phyloP scores from a whole-genome alignment of 2,888 invertebrate genomes.

The Sympetrum striolatum region DNA sequence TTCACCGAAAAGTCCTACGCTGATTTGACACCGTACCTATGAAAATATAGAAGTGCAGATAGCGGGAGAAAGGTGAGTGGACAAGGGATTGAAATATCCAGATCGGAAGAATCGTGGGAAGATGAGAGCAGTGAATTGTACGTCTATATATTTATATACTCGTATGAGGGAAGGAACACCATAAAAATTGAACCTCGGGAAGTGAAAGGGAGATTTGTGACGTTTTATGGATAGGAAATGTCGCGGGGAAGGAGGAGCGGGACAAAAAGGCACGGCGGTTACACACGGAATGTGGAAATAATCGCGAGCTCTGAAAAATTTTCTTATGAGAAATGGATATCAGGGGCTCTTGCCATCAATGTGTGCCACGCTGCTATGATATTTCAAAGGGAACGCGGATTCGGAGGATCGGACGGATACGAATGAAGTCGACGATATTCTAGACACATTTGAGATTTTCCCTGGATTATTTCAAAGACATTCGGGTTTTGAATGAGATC shows the following conservation, averaged over 20 bases:
- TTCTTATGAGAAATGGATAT: slow-evolving; percentile 4
- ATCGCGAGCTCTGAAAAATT: background rate
- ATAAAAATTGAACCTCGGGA: background rate
- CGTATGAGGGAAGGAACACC: background rate
- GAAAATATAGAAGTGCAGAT: background rate
- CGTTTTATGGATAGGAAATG: background rate
- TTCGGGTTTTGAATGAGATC: background rate
- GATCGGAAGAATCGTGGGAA: background rate
- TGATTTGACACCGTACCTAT: no score
- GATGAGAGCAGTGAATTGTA: background rate
- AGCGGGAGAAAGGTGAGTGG: background rate
- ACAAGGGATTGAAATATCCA: background rate
- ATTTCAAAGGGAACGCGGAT: background rate
- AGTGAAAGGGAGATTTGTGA: background rate
- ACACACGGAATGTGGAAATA: background rate
- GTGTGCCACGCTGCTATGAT: background rate
- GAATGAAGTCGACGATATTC: background rate
- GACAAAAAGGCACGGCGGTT: background rate
- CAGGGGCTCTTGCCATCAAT: background rate
- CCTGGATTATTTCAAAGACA: background rate
- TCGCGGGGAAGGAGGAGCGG: background rate
- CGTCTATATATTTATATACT: background rate
- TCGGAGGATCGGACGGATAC: background rate
- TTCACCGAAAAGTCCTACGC: no score
- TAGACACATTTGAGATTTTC: background rate